Percentiles rank a stretch among this genome's conserved stretches.
These are phyloP conservation scores for Haliaeetus leucogaster DNA, from an alignment of 2,113 vertebrate species.

Conservation along the genomic window DNA sequence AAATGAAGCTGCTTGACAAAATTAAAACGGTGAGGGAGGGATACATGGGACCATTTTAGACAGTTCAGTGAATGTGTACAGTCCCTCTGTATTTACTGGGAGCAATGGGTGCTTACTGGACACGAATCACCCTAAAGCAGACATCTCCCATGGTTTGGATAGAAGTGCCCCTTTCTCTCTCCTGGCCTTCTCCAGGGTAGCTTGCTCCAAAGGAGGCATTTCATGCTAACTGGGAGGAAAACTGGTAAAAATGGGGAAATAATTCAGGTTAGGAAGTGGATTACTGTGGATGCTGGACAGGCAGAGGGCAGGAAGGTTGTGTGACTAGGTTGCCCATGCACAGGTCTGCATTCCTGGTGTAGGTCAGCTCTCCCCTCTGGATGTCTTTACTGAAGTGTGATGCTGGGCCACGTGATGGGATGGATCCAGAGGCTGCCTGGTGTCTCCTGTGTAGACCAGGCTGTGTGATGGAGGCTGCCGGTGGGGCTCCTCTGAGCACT, in stretches of 20 bases:
- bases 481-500: background rate
- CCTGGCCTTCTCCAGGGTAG: background rate
- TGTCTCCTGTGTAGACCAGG: background rate
- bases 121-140: background rate
- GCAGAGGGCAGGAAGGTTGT: background rate
- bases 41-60: background rate
- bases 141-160: background rate
- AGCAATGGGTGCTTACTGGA: background rate
- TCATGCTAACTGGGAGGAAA: background rate
- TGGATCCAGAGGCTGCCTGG: background rate
- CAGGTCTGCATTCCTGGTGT: background rate
- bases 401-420: background rate
- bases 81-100: background rate
- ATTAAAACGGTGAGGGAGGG: background rate
- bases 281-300: background rate
- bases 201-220: background rate
- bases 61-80: background rate
- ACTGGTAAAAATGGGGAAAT: background rate
- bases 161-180: background rate
- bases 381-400: too few species aligned
- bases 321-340: background rate
- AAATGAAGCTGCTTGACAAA: background rate
- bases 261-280: background rate
- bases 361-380: background rate
- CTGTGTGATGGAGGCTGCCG: background rate